Conservation (phyloP, 2,797 vertebrate genomes). For the Rhinella marina region DNA sequence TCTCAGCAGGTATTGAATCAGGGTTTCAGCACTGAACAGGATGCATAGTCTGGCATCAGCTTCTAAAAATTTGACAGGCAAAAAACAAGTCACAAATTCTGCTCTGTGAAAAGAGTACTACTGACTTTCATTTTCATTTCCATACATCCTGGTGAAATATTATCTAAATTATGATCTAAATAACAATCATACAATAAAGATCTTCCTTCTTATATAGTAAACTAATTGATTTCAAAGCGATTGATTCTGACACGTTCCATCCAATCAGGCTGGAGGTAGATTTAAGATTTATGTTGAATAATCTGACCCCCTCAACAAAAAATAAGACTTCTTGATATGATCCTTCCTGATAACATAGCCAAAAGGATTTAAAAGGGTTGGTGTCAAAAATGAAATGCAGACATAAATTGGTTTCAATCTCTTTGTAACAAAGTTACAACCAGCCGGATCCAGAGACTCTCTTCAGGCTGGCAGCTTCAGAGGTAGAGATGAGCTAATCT, state of each 20-base stretch:
- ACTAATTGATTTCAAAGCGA: not conserved
- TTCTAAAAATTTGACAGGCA: conserved; percentile 18
- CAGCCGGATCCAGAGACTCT: no score
- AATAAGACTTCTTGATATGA: no score
- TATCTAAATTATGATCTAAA: not conserved
- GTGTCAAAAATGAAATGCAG: no score
- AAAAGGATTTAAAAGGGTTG: no score
- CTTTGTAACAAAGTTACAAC: no score
- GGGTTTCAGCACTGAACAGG: conserved; percentile 17
- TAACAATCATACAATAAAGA: not conserved
- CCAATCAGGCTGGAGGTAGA: not conserved
- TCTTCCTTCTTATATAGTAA: not conserved
- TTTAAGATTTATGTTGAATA: not conserved
- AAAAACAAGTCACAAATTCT: not conserved
- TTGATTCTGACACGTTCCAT: not conserved
- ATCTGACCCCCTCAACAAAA: no score
- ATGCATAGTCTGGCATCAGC: conserved; percentile 38
- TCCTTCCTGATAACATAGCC: no score
- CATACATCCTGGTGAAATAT: not conserved
- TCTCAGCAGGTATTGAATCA: conserved; percentile 46
- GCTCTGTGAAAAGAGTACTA: not conserved
- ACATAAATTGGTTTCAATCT: no score
- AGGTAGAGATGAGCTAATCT: no score
- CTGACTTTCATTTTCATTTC: not conserved
- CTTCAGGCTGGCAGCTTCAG: no score